Evolutionary conservation across 2,888 invertebrate genomes (phyloP).

Genomic region (Chalcosyrphus nemorum): DNA sequence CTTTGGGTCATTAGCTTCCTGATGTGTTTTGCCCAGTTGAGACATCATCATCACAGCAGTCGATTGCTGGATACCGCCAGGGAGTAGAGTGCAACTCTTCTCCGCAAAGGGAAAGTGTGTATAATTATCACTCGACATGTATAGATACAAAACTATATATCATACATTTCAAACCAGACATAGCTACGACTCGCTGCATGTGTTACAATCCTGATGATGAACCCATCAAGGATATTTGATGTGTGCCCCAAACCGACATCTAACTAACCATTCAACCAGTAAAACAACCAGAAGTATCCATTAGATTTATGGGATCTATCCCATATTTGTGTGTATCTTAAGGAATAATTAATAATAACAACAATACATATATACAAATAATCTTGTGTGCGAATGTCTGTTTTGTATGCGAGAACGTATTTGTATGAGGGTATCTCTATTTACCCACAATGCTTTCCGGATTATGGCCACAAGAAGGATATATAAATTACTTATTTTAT

Average conservation of each 20-base stretch:
- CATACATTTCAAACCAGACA: conserved; percentile 33
- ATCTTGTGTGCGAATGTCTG: conserved; percentile 14
- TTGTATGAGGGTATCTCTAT: conserved; percentile 16
- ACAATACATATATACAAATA: conserved; percentile 29
- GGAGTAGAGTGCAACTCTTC: conserved; percentile 44
- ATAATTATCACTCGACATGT: conserved; percentile 53
- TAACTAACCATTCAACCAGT: conserved; percentile 70
- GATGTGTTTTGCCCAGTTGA: conserved; percentile 74
- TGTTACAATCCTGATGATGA: conserved; percentile 20
- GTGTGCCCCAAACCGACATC: conserved; percentile 39
- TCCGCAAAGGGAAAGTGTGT: conserved; percentile 25
- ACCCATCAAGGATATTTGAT: conserved; percentile 47
- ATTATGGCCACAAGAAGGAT: neutral
- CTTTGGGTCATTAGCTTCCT: conserved; percentile 78
- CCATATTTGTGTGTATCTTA: conserved; percentile 72
- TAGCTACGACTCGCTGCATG: neutral
- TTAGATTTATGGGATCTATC: conserved; percentile 69
- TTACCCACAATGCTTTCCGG: conserved; percentile 1
- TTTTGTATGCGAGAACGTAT: conserved; percentile 8
- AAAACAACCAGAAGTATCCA: conserved; percentile 69
- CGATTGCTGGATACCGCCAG: conserved; percentile 65
- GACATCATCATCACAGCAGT: conserved; percentile 69
- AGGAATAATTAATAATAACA: conserved; percentile 71
- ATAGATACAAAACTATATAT: conserved; percentile 16
- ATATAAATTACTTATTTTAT: neutral